Base-by-base conservation (phyloP, 2,797 vertebrate species). In the Podargus strigoides region DNA sequence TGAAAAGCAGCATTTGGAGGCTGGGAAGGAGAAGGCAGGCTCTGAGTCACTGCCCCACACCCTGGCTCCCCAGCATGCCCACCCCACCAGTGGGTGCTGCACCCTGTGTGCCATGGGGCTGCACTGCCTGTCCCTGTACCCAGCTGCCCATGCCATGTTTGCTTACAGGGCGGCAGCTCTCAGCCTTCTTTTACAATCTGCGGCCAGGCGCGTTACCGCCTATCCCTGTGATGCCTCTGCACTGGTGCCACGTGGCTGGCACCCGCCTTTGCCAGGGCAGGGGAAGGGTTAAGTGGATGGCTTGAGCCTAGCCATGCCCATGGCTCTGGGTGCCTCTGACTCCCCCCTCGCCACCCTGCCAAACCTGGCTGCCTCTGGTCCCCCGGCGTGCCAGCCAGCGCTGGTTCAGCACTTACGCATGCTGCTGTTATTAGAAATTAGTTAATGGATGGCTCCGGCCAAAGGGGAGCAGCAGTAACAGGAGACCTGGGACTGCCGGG, bases 401-500 rank as follows among this genome's bases (percentile, higher is more conserved):
- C 93, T 93, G 90, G 94, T 92, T 97, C 90, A 77, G 82, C 92
- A 94, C 86, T 96, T 96, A 95, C 93, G 86, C 87, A 91, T 58
- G 69, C 60, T 94, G 90, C 93, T 83, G 95, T 96, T 96, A 96
- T 94, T 97, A 95, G 95, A 92, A 93, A 96, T 94, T 68, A 85
- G 87, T 96, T 94, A 94, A 95, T 82, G 94, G 72, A 37, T 82
- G 89, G 85, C 81, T 95, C 74, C 6, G 20, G 86, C 80, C 20
- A 34, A 67, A 56, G 74, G 52, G 78, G 80, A 93, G 59, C 23
- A 9, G 58, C 62, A 5, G 94, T 94, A 96, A 96, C 93, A 92
- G 93, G 95, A 95, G 90, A 90, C 9, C 10, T 0, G 39, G 77
- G 78, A 94, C 60, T 53, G 81, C 87, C 1, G 12, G 68, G 62